These are phyloP conservation scores for Siphlonurus alternatus DNA, from an alignment of 2,888 invertebrate genomes.

Conservation along the genomic window DNA sequence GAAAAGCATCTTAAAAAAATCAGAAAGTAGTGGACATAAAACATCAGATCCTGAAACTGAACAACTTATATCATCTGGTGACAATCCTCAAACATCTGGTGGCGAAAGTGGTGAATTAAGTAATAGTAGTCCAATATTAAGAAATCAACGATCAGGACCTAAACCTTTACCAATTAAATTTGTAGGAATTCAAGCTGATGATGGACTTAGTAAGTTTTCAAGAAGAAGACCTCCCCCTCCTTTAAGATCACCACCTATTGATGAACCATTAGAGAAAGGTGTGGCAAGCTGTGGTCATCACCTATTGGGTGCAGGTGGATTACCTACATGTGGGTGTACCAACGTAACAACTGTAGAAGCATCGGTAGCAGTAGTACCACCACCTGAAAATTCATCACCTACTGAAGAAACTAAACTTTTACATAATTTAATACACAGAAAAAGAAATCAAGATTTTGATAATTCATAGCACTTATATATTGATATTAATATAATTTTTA, in stretches of 20 bases:
- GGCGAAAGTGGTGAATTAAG: conserved; percentile 26
- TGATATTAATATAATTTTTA: too few relatives aligned
- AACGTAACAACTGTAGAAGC: neutral
- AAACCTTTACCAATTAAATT: neutral
- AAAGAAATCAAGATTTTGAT: neutral
- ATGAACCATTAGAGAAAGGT: neutral
- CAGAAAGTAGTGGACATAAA: conserved; percentile 30
- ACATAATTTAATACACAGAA: neutral
- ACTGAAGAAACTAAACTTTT: neutral
- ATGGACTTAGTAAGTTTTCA: neutral
- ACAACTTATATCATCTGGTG: conserved; percentile 43
- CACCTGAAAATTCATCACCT: neutral
- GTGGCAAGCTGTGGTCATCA: neutral
- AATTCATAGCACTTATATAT: neutral
- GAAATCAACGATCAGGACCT: neutral
- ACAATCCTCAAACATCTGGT: neutral
- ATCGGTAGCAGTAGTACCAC: neutral
- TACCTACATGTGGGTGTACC: neutral
- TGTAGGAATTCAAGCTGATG: neutral
- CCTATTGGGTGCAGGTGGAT: neutral
- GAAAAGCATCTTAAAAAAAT: conserved; percentile 62
- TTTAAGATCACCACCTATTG: neutral
- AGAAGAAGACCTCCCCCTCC: neutral
- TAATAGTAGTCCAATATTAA: neutral
- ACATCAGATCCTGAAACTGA: conserved; percentile 52